Conservation (phyloP, 2,113 vertebrate species). For the Campylorhamphus procurvoides region DNA sequence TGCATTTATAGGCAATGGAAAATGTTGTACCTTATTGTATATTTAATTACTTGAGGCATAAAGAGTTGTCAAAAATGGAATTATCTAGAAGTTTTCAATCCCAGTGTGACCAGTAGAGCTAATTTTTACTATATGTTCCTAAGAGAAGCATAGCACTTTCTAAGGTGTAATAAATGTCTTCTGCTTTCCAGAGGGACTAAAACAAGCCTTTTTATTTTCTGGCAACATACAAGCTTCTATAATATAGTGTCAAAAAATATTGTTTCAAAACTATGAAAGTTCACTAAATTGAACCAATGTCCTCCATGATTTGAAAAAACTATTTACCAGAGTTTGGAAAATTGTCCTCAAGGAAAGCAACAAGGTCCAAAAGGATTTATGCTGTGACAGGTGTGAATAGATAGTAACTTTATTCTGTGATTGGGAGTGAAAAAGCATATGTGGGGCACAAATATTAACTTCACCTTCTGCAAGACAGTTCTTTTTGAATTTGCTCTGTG, state of each 20-base stretch:
- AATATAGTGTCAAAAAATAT: neutral
- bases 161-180: neutral
- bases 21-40: neutral
- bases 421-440: neutral
- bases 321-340: neutral
- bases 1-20: neutral
- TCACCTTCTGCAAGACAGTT: neutral
- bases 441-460: neutral
- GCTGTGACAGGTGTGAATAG: neutral
- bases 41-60: neutral
- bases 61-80: neutral
- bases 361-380: neutral
- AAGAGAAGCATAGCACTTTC: neutral
- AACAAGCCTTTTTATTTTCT: neutral
- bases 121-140: neutral
- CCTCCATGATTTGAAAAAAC: neutral
- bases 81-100: neutral
- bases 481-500: neutral
- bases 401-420: neutral
- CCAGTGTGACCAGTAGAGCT: neutral
- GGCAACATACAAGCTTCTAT: neutral
- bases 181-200: neutral
- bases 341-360: accelerated
- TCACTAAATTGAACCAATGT: neutral
- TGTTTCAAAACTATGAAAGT: neutral